These are phyloP conservation scores for Nasonia giraulti DNA, from an alignment of 1,140 invertebrate species.

Conservation along the genomic window DNA sequence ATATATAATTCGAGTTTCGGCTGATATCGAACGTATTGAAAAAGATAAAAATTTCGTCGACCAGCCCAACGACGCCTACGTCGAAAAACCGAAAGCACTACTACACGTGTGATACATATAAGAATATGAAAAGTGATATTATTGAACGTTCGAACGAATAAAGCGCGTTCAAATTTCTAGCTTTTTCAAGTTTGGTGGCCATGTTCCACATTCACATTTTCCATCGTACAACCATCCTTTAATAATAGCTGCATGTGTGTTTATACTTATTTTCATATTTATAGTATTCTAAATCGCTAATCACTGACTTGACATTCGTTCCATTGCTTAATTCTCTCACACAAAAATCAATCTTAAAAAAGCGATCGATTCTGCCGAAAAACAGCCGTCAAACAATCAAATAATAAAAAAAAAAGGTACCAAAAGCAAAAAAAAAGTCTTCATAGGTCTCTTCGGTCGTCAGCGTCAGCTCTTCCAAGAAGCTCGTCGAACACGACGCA, in stretches of 20 bases:
- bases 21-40: too few relatives aligned
- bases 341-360: too few relatives aligned
- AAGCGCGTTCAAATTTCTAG: constrained; percentile 61
- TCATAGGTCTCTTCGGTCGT: constrained; percentile 25
- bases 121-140: not conserved
- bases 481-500: constrained; percentile 10
- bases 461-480: constrained; percentile 4
- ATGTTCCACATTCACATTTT: constrained; percentile 52
- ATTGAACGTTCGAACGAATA: not conserved
- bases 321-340: not conserved
- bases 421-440: not conserved
- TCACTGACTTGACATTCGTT: not conserved
- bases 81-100: constrained; percentile 61
- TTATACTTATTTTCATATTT: not conserved
- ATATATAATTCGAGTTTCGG: too few relatives aligned
- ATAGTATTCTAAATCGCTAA: not conserved
- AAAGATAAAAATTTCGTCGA: constrained; percentile 12
- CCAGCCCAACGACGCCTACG: constrained; percentile 38
- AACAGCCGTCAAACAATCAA: not conserved
- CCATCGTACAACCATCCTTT: not conserved
- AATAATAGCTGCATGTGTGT: constrained; percentile 14
- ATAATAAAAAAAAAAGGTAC: not conserved
- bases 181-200: constrained; percentile 71
- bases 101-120: constrained; percentile 32
- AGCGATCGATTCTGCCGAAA: not conserved